Evolutionary conservation across 2,888 invertebrate genomes (phyloP).

Genomic region (Hirtodrosophila alboralis): DNA sequence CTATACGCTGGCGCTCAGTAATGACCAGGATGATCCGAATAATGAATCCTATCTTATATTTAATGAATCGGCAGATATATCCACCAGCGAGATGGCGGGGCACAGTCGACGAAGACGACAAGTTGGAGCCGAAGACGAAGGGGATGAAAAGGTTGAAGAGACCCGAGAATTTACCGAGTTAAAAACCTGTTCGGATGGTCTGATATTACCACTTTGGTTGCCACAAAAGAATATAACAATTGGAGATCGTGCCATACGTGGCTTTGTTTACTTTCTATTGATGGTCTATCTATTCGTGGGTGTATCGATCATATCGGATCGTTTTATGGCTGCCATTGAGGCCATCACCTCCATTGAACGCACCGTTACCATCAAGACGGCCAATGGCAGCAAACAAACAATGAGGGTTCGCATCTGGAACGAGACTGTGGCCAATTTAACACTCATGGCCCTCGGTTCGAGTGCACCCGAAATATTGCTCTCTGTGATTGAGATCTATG

Average conservation of each 20-base stretch:
- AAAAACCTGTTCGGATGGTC: slow-evolving; percentile 90
- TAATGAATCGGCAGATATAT: slow-evolving; percentile 14
- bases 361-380: slow-evolving; percentile 95
- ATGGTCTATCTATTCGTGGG: slow-evolving; percentile 98
- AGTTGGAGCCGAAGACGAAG: neutral
- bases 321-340: slow-evolving; percentile 99
- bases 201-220: slow-evolving; percentile 94
- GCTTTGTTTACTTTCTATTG: slow-evolving; percentile 93
- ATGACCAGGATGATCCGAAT: slow-evolving; percentile 25
- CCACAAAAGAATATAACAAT: slow-evolving; percentile 91
- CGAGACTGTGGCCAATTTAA: slow-evolving; percentile 99
- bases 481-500: slow-evolving; percentile 98
- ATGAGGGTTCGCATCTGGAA: slow-evolving; percentile 99
- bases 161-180: slow-evolving; percentile 7
- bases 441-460: slow-evolving; percentile 99
- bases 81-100: slow-evolving; percentile 6
- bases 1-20: slow-evolving; percentile 58
- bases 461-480: slow-evolving; percentile 99
- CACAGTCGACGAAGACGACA: slow-evolving; percentile 50
- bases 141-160: too few relatives aligned
- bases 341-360: slow-evolving; percentile 99
- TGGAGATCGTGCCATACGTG: slow-evolving; percentile 92
- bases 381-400: slow-evolving; percentile 94
- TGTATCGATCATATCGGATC: slow-evolving; percentile 98
- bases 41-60: slow-evolving; percentile 6